A percentile compares a stretch with the other conserved stretches of the same genome.
phyloP scores from a whole-genome alignment of 2,113 vertebrate species.

The Excalfactoria chinensis region DNA sequence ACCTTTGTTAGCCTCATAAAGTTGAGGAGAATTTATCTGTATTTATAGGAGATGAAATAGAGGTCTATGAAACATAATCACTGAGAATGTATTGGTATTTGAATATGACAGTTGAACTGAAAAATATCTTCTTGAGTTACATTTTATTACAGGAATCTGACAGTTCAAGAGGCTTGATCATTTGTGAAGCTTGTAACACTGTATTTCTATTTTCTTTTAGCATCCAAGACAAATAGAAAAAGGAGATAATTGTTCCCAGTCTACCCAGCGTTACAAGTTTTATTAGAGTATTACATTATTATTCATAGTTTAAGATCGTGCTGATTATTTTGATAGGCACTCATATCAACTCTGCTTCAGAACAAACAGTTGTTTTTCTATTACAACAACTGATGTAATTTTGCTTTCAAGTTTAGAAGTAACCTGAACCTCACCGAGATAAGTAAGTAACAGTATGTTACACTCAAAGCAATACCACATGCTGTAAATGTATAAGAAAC shows the following conservation, averaged over 20 bases:
- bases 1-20: not conserved
- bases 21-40: not conserved
- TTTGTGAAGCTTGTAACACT: not conserved
- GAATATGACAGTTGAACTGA: not conserved
- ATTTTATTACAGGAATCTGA: conserved; percentile 7
- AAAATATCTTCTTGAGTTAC: not conserved
- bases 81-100: not conserved
- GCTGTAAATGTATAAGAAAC: not conserved
- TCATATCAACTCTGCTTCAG: not conserved
- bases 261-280: not conserved
- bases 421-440: not conserved
- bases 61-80: not conserved
- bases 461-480: not conserved
- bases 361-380: not conserved
- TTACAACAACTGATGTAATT: not conserved
- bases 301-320: not conserved
- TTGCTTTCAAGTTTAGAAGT: not conserved
- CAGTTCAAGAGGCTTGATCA: not conserved
- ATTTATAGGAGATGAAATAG: conserved; percentile 2
- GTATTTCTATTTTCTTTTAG: not conserved
- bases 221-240: not conserved
- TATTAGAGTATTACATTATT: not conserved
- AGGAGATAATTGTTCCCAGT: not conserved
- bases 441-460: not conserved
- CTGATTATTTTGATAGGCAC: not conserved